These are phyloP conservation scores for Botia almorhae DNA, from an alignment of 2,797 vertebrate species.

Conservation along the genomic window DNA sequence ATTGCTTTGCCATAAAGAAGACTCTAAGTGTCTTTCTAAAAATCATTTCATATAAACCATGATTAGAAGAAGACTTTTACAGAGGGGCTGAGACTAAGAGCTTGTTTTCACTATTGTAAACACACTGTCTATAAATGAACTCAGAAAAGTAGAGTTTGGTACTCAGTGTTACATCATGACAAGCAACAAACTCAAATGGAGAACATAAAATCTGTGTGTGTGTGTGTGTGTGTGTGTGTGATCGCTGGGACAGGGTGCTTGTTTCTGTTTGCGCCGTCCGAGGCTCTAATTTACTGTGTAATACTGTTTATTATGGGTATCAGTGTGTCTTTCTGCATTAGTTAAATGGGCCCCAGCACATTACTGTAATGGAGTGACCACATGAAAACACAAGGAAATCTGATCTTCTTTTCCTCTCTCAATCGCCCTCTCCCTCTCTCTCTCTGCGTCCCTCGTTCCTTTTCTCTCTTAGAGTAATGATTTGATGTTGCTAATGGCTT, in stretches of 20 bases:
- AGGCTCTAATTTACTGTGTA: conserved; percentile 67
- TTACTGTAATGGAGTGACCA: conserved; percentile 89
- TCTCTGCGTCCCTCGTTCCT: conserved; percentile 42
- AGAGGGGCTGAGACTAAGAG: not conserved
- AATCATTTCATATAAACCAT: conserved; percentile 40
- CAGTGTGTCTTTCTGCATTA: conserved; percentile 75
- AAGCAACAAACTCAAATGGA: not conserved
- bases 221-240: conserved; percentile 34
- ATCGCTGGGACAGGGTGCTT: conserved; percentile 22
- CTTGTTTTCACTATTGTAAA: conserved; percentile 25
- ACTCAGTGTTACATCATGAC: conserved; percentile 1
- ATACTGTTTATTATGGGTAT: conserved; percentile 73
- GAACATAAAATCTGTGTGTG: conserved; percentile 23
- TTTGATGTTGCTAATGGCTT: conserved; percentile 97
- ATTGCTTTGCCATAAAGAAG: conserved; percentile 40
- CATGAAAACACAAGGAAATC: conserved; percentile 87
- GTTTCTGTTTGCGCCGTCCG: conserved; percentile 52
- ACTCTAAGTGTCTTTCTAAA: conserved; percentile 28
- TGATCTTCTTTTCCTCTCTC: conserved; percentile 72
- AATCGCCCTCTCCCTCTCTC: conserved; percentile 44
- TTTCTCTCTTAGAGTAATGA: conserved; percentile 82
- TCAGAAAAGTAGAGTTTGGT: conserved; percentile 7
- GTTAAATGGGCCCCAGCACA: conserved; percentile 83
- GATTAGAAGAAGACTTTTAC: conserved; percentile 30
- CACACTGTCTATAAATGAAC: conserved; percentile 24